phyloP scores from a whole-genome alignment of 2,797 vertebrate genomes.

The Taeniopygia guttata region DNA sequence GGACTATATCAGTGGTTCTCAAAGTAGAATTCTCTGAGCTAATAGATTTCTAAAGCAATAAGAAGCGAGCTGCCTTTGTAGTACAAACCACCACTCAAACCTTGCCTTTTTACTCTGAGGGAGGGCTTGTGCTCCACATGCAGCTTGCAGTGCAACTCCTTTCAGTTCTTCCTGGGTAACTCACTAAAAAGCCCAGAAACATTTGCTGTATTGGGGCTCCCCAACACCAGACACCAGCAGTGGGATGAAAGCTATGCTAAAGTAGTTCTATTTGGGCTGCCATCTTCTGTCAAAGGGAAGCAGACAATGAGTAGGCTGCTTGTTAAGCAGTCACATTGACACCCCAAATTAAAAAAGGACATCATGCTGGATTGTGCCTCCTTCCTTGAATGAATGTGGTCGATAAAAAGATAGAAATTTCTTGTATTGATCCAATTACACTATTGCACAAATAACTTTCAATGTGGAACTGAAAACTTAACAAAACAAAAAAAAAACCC shows the following conservation, averaged over 20 bases:
- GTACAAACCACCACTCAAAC: background rate
- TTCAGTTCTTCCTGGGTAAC: background rate
- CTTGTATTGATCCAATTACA: background rate
- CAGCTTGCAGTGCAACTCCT: background rate
- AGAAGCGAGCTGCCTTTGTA: background rate
- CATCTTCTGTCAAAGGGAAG: background rate
- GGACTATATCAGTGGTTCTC: background rate
- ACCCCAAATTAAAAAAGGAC: background rate
- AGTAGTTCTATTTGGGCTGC: background rate
- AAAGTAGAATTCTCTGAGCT: background rate
- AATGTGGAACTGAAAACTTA: background rate
- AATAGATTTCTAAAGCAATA: background rate
- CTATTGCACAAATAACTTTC: background rate
- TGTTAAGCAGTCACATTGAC: background rate
- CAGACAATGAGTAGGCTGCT: background rate
- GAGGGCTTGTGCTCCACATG: background rate
- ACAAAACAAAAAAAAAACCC: background rate
- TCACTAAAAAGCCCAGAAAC: background rate
- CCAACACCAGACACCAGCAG: background rate
- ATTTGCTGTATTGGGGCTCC: accelerated
- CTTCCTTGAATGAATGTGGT: background rate
- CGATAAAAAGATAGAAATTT: background rate
- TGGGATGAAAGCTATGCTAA: background rate
- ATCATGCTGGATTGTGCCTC: background rate
- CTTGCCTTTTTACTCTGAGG: background rate